Evolutionary conservation across 2,113 vertebrate species (phyloP).

Genomic region (Microcebus ravelobensis): DNA sequence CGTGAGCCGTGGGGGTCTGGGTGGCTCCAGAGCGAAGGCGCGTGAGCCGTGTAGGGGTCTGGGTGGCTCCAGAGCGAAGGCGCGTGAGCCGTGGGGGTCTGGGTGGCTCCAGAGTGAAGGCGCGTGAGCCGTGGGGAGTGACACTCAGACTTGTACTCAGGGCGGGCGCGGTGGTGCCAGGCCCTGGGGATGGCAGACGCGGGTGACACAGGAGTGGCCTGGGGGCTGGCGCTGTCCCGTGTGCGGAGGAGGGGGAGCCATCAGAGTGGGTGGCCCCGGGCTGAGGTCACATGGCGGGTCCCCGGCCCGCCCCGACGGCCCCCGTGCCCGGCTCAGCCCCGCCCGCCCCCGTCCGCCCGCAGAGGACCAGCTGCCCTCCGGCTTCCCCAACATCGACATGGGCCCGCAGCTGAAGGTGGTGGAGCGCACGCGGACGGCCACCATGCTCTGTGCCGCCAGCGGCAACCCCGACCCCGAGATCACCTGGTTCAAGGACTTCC

Average conservation of each 20-base stretch:
- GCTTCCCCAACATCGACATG: conserved; percentile 99
- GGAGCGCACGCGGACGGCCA: conserved; percentile 96
- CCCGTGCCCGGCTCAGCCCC: too few species aligned
- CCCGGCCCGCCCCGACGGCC: background rate
- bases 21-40: too few species aligned
- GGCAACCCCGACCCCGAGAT: conserved; percentile 98
- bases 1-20: too few species aligned
- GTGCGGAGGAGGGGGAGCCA: background rate
- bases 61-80: too few species aligned
- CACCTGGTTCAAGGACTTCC: conserved; percentile 99
- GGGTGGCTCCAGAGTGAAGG: too few species aligned
- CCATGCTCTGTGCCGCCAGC: conserved; percentile 98
- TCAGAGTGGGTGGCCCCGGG: background rate
- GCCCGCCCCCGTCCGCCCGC: background rate
- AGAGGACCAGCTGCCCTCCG: conserved; percentile 97
- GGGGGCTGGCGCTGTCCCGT: background rate
- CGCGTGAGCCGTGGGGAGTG: accelerated
- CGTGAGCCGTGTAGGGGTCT: too few species aligned
- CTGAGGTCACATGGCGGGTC: background rate
- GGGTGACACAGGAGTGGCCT: background rate
- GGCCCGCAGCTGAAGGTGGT: conserved; percentile 99
- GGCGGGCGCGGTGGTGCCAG: too few species aligned
- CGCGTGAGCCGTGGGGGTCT: too few species aligned
- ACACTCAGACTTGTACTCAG: accelerated
- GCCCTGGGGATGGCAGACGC: background rate